Base-by-base conservation (phyloP, 1,140 invertebrate species). In the Drosophila murphyi region DNA sequence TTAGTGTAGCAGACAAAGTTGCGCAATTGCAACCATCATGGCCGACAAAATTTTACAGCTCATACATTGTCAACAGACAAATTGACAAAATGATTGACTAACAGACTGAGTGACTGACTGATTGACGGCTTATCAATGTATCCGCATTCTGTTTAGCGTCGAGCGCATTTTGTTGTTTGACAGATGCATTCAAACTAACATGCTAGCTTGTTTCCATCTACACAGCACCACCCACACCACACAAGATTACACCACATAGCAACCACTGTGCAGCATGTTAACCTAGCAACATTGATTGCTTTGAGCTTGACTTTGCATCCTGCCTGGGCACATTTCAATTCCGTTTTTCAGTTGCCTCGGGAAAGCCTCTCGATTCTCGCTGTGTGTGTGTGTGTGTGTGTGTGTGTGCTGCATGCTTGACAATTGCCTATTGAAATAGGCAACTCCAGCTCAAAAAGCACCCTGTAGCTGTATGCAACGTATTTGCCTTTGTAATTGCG, bases 141-240 rank as follows among this genome's bases (percentile, higher is more conserved):
- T 47, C 62, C 43, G 39, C 57, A n/a, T 43, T 20, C 20, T 51
- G 31, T 7, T 35, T 20, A 31, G 43, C 54, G 31, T 45, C 48
- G 63, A 83, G 72, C 69, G 81, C 77, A 62, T 74, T 85, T 71
- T 59, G 47, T 59, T 82, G 74, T 77, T 76, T 77, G 78, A 50
- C 64, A 73, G 64, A 29, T 5, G 52, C 50, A 43, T 43, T n/a
- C 10, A 43, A 43, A n/a, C 39, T 43, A 20, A 20, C 20, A 1
- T 20, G 20, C 20, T 20, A 20, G 20, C 10, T 43, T 6, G 2
- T 8, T 10, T 8, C 37, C 10, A 39, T 7, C 37, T 39, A 3
- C 6, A 39, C 37, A 4, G 28, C 20, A 28, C 10, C 55, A 28
- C 8, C 37, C 35, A 35, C 35, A 12, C 20, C 8, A n/a, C 54